Percentiles rank a stretch among this genome's conserved stretches.
Evolutionary conservation across 2,797 vertebrate genomes (phyloP).

Genomic region (Pagetopsis macropterus): DNA sequence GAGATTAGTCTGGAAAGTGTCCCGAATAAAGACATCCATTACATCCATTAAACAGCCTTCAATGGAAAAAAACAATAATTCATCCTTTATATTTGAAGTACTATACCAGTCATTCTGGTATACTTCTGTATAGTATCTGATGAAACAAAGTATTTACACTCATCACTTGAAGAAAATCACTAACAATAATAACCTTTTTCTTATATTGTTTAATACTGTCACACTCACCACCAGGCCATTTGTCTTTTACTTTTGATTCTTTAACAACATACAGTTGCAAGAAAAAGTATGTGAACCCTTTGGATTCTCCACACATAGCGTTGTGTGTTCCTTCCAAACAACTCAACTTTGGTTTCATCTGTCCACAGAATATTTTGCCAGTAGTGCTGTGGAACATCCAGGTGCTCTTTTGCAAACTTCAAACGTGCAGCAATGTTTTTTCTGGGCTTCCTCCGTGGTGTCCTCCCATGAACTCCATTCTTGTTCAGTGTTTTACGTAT

Average conservation of each 20-base stretch:
- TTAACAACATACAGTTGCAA: neutral
- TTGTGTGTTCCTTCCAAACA: too few species aligned
- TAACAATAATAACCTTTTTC: neutral
- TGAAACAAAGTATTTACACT: too few species aligned
- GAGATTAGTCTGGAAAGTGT: slow-evolving; percentile 16
- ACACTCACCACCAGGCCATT: neutral
- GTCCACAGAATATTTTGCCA: too few species aligned
- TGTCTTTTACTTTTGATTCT: neutral
- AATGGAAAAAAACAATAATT: slow-evolving; percentile 37
- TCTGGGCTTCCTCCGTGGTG: too few species aligned
- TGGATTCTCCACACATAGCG: too few species aligned
- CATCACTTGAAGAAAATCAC: neutral
- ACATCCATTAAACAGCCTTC: neutral
- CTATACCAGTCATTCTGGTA: neutral
- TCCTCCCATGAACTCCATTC: too few species aligned
- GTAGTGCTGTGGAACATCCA: too few species aligned
- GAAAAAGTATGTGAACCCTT: too few species aligned
- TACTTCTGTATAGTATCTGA: neutral
- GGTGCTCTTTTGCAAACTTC: too few species aligned
- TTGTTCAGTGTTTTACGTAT: too few species aligned
- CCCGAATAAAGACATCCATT: slow-evolving; percentile 7
- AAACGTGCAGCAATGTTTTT: too few species aligned
- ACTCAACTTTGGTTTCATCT: too few species aligned
- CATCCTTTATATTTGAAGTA: neutral
- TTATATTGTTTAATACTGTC: neutral